Percentiles rank a stretch among this genome's conserved stretches.
phyloP scores from a whole-genome alignment of 37 sponge, comb jelly and placozoan genomes.

The Aphrocallistes beatrix region DNA sequence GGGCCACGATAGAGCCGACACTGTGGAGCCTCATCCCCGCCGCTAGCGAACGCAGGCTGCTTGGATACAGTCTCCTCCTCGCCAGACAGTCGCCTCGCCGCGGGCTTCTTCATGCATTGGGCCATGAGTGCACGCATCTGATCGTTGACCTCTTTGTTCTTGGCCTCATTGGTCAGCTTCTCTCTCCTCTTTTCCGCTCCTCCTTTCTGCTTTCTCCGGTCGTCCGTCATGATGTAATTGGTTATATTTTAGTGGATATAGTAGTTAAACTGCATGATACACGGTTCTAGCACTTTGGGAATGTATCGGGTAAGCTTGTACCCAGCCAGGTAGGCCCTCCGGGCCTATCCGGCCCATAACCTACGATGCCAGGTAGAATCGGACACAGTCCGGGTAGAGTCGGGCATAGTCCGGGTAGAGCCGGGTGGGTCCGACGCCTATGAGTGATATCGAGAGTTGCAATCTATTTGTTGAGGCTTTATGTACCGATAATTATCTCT shows the following conservation, averaged over 20 bases:
- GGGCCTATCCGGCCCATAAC: too few relatives aligned
- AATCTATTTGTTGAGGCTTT: too few relatives aligned
- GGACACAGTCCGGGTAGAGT: too few relatives aligned
- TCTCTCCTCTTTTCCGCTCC: background rate
- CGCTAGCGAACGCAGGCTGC: conserved; percentile 11
- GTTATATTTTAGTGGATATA: background rate
- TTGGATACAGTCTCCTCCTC: background rate
- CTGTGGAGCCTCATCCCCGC: conserved; percentile 19
- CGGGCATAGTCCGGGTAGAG: too few relatives aligned
- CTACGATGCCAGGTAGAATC: too few relatives aligned
- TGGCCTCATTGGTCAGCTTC: background rate
- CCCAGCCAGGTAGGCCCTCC: too few relatives aligned
- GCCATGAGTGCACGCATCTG: conserved; percentile 14
- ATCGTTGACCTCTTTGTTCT: background rate
- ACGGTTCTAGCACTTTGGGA: too few relatives aligned
- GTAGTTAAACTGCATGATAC: too few relatives aligned
- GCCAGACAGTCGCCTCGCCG: background rate
- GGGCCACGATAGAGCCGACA: background rate
- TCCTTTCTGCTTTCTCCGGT: conserved; percentile 4
- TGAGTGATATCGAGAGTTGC: too few relatives aligned
- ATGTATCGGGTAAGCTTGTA: too few relatives aligned
- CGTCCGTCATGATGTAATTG: background rate
- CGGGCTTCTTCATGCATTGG: background rate
- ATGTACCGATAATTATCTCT: too few relatives aligned
- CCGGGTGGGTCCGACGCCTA: too few relatives aligned